Evolutionary conservation across 2,888 invertebrate species (phyloP).

Genomic region (Onthophagus sagittarius): DNA sequence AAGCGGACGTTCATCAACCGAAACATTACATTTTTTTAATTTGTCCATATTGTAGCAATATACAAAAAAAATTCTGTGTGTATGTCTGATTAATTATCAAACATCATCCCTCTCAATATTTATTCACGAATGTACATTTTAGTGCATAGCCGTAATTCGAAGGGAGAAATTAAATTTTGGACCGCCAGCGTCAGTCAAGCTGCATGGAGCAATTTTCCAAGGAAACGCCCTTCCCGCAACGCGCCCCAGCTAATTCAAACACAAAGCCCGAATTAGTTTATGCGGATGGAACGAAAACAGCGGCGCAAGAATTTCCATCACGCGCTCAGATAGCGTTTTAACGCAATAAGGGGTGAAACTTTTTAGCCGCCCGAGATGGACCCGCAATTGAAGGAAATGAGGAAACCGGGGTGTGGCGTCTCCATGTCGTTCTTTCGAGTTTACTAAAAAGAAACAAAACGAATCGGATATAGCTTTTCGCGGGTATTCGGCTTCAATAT

Average conservation of each 20-base stretch:
- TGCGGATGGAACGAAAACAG: constrained; percentile 22
- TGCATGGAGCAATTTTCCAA: constrained; percentile 18
- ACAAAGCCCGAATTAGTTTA: constrained; percentile 21
- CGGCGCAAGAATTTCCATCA: constrained; percentile 17
- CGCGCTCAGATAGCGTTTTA: constrained; percentile 7
- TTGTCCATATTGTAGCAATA: no score
- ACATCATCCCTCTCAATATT: not conserved
- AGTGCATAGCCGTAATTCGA: not conserved
- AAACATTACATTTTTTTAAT: no score
- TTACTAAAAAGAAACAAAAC: not conserved
- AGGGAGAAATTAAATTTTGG: constrained; percentile 16
- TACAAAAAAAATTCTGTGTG: no score
- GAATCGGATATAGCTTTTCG: no score
- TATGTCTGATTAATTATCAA: no score
- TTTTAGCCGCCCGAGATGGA: not conserved
- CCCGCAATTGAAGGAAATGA: not conserved
- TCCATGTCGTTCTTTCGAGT: not conserved
- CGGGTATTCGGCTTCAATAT: not conserved
- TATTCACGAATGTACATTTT: not conserved
- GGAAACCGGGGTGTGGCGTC: not conserved
- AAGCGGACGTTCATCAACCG: no score
- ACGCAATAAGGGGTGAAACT: constrained; percentile 1
- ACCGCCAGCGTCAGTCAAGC: constrained; percentile 6
- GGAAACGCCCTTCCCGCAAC: constrained; percentile 4
- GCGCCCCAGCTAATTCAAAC: constrained; percentile 15